Evolutionary conservation across 2,888 invertebrate species (phyloP), one percentile per base, ranked within the genome.

Genomic region (Anthophora plumipes): DNA sequence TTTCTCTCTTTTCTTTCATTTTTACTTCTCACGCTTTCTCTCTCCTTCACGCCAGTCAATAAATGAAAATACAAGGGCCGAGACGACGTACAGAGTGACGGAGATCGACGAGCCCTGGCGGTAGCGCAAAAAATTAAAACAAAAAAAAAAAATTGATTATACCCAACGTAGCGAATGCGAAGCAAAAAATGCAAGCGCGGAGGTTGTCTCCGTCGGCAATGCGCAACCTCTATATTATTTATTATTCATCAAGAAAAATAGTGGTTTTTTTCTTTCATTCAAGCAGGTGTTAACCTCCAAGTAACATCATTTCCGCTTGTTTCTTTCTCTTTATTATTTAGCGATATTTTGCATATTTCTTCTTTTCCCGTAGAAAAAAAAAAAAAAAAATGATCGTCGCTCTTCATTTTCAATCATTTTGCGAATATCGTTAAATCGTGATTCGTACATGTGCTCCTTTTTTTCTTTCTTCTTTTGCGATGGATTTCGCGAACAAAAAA

Each of bases 151-250:
- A 74, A 54, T 50, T 77, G 77, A 86, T 63, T 54, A 71, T 82
- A 80, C 61, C 80, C 82, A 90, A 88, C 83, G 85, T 89, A 90
- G 90, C 91, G 83, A 87, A 88, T 90, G 88, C 88, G 89, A 91
- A 90, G 90, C 89, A 80, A 90, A 82, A 90, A 76, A 90, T 90
- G 89, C 91, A 89, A 88, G 85, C 89, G 88, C 90, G 89, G 89
- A 91, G 90, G 90, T 89, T 89, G 91, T 91, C 90, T 90, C 89
- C 90, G 86, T 85, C 89, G 88, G 86, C 87, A 86, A 87, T 90
- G 89, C 91, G 84, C 84, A 88, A 91, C 89, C 90, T 90, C 85
- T 88, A 89, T 89, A 88, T 85, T 86, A 78, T 60, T 66, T 68
- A 64, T 52, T 60, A 68, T 86, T 81, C 82, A 85, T 87, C 85